These are phyloP conservation scores for Peromyscus polionotus DNA, from an alignment of 2,113 vertebrate species.

Conservation along the genomic window DNA sequence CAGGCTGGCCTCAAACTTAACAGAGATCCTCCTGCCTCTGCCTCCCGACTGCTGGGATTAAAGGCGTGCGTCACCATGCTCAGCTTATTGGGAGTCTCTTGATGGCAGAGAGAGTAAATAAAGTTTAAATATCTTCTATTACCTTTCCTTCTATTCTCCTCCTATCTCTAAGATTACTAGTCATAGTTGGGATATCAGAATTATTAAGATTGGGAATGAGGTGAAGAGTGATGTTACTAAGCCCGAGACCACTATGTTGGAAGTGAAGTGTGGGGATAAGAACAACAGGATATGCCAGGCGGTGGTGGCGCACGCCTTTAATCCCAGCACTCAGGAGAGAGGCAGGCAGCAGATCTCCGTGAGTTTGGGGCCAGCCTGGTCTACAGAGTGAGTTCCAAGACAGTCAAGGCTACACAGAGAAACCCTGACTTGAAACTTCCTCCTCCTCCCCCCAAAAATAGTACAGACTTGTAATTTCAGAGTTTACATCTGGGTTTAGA, in stretches of 20 bases:
- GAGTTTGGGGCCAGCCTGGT: neutral
- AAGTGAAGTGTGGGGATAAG: neutral
- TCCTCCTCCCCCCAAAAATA: neutral
- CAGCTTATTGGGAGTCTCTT: neutral
- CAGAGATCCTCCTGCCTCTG: neutral
- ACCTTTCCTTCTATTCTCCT: neutral
- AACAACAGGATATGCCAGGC: neutral
- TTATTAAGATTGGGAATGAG: neutral
- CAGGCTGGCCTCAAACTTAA: neutral
- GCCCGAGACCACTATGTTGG: neutral
- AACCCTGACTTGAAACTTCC: neutral
- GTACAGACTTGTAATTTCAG: neutral
- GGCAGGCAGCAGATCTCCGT: neutral
- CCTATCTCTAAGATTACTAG: constrained; percentile 23
- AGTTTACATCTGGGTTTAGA: neutral
- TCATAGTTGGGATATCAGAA: neutral
- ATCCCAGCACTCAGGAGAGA: neutral
- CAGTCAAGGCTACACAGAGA: neutral
- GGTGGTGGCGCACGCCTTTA: neutral
- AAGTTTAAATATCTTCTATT: constrained; percentile 14
- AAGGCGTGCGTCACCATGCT: neutral
- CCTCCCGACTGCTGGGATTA: neutral
- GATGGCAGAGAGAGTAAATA: constrained; percentile 20
- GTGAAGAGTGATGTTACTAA: neutral
- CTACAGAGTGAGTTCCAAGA: neutral